Evolutionary conservation across 2,113 vertebrate genomes (phyloP), one percentile per base, ranked within the genome.

Genomic region (Scolopax mira): DNA sequence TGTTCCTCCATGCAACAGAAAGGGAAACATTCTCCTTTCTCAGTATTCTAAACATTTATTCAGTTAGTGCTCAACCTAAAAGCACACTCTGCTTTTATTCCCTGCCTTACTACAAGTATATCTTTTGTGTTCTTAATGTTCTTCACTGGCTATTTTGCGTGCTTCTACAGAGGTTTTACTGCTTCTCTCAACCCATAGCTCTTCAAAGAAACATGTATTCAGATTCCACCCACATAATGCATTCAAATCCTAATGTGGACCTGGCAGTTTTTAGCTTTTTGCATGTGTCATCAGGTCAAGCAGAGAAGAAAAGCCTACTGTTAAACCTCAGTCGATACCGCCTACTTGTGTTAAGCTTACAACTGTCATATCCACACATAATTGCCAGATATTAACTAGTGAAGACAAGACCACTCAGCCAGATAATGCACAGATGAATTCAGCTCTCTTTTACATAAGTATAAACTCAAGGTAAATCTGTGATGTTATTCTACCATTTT

Each of bases 271-370:
- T 89, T 93, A 78, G 93, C 72, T 96, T 96, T 88, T 88, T 83
- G 79, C 71, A 33, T 85, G 55, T 96, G 93, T 95, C 93, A 90
- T 93, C 93, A 96, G 93, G 94, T 96, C 94, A 96, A 96, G 85
- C 78, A 88, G 79, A 89, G 91, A 92, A 86, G 91, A 96, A 94
- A 94, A 91, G 81, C 85, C 44, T 83, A 73, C 89, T 91, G 85
- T 91, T 94, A 96, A 94, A 94, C 79, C 71, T 94, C 85, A 93
- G 85, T 88, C 6, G 0, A 67, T 91, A 58, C 94, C 42, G 6
- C 96, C 90, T 94, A 71, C 93, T 90, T 96, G 44, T 0, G 5
- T 90, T 85, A 88, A 46, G 90, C 79, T 88, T 94, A 67, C 30
- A 88, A 79, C 89, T 93, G 75, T 73, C 95, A 74, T 67, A 94